These are phyloP conservation scores for Bembecia ichneumoniformis DNA, from an alignment of 2,888 invertebrate genomes.

Conservation along the genomic window DNA sequence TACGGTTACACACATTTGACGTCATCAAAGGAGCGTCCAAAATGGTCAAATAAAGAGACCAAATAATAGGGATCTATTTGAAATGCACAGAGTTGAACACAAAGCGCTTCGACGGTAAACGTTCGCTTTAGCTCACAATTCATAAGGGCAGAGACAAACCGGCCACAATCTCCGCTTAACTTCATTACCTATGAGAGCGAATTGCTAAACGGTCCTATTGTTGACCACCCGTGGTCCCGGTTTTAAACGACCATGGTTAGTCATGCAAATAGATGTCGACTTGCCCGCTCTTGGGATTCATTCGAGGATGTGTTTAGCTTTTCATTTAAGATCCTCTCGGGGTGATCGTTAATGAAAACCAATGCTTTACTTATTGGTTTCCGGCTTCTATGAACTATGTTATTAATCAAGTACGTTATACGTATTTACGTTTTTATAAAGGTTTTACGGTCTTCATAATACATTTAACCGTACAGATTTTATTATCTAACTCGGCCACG, in stretches of 20 bases:
- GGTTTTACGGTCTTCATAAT: too few relatives aligned
- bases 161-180: conserved; percentile 62
- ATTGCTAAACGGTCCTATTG: conserved; percentile 65
- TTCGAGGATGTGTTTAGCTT: conserved; percentile 2
- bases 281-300: conserved; percentile 16
- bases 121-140: conserved; percentile 29
- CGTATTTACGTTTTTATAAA: too few relatives aligned
- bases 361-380: conserved; percentile 8
- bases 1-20: too few relatives aligned
- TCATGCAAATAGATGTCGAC: conserved; percentile 60
- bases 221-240: conserved; percentile 41
- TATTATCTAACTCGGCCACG: too few relatives aligned
- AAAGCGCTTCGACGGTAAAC: conserved; percentile 22
- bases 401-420: too few relatives aligned
- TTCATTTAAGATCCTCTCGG: neutral
- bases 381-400: too few relatives aligned
- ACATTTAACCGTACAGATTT: too few relatives aligned
- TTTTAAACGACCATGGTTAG: conserved; percentile 41
- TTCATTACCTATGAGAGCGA: conserved; percentile 55
- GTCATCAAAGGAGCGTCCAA: neutral
- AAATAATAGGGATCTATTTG: neutral
- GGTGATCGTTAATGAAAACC: conserved; percentile 2
- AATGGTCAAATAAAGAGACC: conserved; percentile 4
- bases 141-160: conserved; percentile 32
- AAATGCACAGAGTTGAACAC: conserved; percentile 14